phyloP scores from a whole-genome alignment of 2,888 invertebrate genomes.

The Scaptomyza caliginosa region DNA sequence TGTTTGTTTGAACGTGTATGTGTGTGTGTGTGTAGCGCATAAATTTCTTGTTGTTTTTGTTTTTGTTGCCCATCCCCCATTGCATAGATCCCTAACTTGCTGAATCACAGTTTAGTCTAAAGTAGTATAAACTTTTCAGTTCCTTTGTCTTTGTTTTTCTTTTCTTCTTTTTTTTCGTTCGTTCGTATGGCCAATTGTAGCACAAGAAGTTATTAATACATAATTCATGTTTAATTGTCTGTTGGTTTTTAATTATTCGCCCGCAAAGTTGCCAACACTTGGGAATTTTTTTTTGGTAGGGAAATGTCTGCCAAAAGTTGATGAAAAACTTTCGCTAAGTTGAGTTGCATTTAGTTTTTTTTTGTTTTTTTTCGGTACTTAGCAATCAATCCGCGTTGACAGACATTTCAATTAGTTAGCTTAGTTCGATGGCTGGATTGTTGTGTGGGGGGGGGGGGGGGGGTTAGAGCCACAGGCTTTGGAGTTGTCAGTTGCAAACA shows the following conservation, averaged over 20 bases:
- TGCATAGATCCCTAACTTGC: background rate
- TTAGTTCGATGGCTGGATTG: conserved; percentile 18
- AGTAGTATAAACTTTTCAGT: conserved; percentile 8
- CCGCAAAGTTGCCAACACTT: conserved; percentile 37
- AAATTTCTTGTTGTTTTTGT: no score
- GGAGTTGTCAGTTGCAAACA: conserved; percentile 54
- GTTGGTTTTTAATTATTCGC: conserved; percentile 52
- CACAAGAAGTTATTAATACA: conserved; percentile 71
- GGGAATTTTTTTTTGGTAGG: background rate
- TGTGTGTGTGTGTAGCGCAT: conserved; percentile 30
- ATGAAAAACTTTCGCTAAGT: conserved; percentile 71
- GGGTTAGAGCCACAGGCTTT: background rate
- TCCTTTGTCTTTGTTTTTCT: background rate
- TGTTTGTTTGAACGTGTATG: conserved; percentile 43
- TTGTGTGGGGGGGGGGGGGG: background rate
- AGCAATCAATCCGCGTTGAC: conserved; percentile 58
- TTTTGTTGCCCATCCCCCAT: conserved; percentile 37
- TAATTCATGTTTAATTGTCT: conserved; percentile 76
- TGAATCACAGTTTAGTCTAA: conserved; percentile 40
- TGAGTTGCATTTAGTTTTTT: conserved; percentile 74
- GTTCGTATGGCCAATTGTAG: conserved; percentile 55
- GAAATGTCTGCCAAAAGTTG: conserved; percentile 55
- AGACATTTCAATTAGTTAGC: conserved; percentile 74
- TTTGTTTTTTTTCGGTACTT: no score
- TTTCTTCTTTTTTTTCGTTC: conserved; percentile 10